Base-by-base conservation (phyloP, 2,797 vertebrate genomes). In the Acanthiza pusilla region DNA sequence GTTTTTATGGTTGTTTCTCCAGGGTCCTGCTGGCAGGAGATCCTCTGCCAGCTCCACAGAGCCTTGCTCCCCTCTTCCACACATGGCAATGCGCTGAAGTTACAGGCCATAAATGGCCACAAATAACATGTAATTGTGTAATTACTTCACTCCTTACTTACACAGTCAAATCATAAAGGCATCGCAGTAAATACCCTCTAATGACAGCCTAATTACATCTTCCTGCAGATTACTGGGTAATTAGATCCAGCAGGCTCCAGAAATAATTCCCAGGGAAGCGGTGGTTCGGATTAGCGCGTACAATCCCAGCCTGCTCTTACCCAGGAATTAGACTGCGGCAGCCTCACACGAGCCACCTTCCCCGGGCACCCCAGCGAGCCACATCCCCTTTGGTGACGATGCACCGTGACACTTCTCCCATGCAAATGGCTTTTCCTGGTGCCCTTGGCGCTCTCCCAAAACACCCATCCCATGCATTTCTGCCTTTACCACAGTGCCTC, bases 181-280 rank as follows among this genome's bases (percentile, higher is more conserved):
- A 96, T 97, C 55, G 18, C 94, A 94, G 95, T 96, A 96, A 95
- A 96, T 96, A 93, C 91, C 92, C 94, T 92, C 95, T 96, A 96
- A 96, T 96, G 94, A 95, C 95, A 94, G 94, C 91, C 93, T 97
- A 97, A 97, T 97, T 97, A 97, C 95, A 89, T 96, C 96, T 97
- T 95, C 96, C 96, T 97, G 93, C 94, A 96, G 96, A 97, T 96
- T 97, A 96, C 96, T 36, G 91, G 89, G 89, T 97, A 97, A 96
- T 96, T 97, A 97, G 96, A 97, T 96, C 95, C 91, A 96, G 92
- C 93, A 96, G 94, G 94, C 92, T 96, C 94, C 96, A 95, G 93
- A 96, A 97, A 96, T 97, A 97, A 97, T 97, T 97, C 96, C 93
- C 94, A 93, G 94, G 57, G 95, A 96, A 96, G 93, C 78, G 55